Evolutionary conservation across 1,140 invertebrate genomes (phyloP), one percentile per base, ranked within the genome.

Genomic region (Sitophilus oryzae): DNA sequence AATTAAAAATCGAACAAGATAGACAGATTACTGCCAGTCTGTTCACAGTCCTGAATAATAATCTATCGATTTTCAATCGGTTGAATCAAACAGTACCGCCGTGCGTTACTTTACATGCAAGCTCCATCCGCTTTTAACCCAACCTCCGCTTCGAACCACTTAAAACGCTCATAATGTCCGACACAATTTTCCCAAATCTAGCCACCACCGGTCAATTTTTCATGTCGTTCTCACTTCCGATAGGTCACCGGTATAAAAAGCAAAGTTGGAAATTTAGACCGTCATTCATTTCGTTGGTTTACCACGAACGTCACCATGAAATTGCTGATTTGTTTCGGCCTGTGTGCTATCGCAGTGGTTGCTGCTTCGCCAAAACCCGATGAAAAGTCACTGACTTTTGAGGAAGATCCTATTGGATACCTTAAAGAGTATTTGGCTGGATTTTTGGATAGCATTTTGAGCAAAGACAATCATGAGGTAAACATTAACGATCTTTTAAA

Each of bases 341-440:
- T 78, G 44, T 72, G 71, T 40, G 52, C 80, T 45, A 71, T 77
- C 47, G 77, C 78, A 36, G 64, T 79, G 38, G 75, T 77, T 6
- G 67, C 74, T 35, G 79, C 78, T 34, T 78, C 81, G 56, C 82
- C 82, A 11, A 43, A 49, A 18, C 81, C 82, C 64, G 74, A 88
- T 67, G 83, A 86, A 70, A 80, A 82, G 62, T 75, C 74, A 18
- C 81, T 85, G 60, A 89, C 85, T 67, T 75, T 78, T 25, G 64
- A 65, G 20, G 84, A 84, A 63, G 87, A 90, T 66, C 83, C 85
- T 5, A 78, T 88, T 36, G 80, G 85, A 19, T 90, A 87, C 73
- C 83, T 89, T 71, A 89, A 89, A 71, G 86, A 82, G 72, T 87
- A 86, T 66, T 81, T 87, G 41, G 81, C 88, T 69, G 82, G 83